A percentile compares a stretch with the other conserved stretches of the same genome.
Conservation (phyloP, 2,113 vertebrate genomes). For the mouse (Mus musculus) region DNA sequence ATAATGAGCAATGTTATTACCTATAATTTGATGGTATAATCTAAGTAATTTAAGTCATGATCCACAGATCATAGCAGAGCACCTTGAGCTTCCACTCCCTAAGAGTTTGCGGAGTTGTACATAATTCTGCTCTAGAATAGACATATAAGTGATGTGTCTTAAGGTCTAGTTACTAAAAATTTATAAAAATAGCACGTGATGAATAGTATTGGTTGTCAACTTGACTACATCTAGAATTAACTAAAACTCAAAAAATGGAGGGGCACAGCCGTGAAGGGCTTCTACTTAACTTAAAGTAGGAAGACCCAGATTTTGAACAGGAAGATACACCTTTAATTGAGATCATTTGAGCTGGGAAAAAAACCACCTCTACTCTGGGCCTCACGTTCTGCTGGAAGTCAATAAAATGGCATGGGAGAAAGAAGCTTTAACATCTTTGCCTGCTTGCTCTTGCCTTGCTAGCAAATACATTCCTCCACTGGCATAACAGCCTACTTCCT, state of each 20-base stretch:
- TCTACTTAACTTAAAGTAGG: not conserved
- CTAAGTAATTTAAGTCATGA: not conserved
- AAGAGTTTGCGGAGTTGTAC: not conserved
- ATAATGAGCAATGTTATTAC: constrained; percentile 22
- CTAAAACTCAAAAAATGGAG: not conserved
- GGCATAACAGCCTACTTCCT: not conserved
- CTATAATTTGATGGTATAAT: constrained; percentile 6
- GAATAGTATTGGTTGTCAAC: not conserved
- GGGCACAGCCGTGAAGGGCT: not conserved
- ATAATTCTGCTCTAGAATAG: not conserved
- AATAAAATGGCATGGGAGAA: not conserved
- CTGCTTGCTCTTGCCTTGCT: not conserved
- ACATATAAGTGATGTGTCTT: not conserved
- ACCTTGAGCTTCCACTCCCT: not conserved
- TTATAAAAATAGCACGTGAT: not conserved
- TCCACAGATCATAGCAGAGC: not conserved
- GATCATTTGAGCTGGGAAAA: not conserved
- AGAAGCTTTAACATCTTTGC: not conserved
- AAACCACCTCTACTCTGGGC: not conserved
- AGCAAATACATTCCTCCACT: not conserved
- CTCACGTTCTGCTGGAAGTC: not conserved
- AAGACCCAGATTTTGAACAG: not conserved
- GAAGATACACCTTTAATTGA: not conserved
- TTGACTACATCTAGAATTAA: not conserved
- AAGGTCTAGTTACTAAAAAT: not conserved